A percentile compares a stretch with the other conserved stretches of the same genome.
These are phyloP conservation scores for Otis tarda DNA, from an alignment of 2,113 vertebrate genomes.

Conservation along the genomic window DNA sequence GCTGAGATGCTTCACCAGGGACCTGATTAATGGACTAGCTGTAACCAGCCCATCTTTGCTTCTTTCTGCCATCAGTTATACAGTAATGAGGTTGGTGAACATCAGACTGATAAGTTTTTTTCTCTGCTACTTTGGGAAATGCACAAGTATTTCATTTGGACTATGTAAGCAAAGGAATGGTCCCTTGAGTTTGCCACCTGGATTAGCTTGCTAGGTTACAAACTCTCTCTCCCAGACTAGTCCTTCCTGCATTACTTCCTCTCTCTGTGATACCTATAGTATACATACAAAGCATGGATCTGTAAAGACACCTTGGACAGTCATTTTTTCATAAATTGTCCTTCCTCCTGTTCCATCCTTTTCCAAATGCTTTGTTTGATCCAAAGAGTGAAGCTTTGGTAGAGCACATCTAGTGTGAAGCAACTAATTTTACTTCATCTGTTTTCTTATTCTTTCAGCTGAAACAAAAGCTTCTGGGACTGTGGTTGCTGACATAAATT, in stretches of 20 bases:
- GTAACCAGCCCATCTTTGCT: conserved; percentile 28
- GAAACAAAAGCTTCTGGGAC: neutral
- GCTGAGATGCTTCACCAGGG: conserved; percentile 45
- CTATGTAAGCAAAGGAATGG: neutral
- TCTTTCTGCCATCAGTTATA: conserved; percentile 40
- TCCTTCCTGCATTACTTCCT: neutral
- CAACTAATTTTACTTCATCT: neutral
- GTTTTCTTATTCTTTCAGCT: neutral
- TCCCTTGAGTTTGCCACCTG: neutral
- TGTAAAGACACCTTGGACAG: neutral
- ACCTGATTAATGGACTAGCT: conserved; percentile 55
- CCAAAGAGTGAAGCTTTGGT: neutral
- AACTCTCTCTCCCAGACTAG: neutral
- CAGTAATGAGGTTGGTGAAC: conserved; percentile 38
- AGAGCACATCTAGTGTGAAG: neutral
- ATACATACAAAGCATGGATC: neutral
- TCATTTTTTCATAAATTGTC: neutral
- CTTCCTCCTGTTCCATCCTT: neutral
- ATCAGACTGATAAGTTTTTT: neutral
- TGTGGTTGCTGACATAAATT: neutral
- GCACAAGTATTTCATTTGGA: neutral
- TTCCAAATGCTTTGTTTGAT: neutral
- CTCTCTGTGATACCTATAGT: neutral
- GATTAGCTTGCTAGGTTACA: neutral
- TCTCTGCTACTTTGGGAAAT: neutral